A percentile compares a stretch with the other conserved stretches of the same genome.
Evolutionary conservation across 2,888 invertebrate species (phyloP).

Genomic region (Melanargia galathea): DNA sequence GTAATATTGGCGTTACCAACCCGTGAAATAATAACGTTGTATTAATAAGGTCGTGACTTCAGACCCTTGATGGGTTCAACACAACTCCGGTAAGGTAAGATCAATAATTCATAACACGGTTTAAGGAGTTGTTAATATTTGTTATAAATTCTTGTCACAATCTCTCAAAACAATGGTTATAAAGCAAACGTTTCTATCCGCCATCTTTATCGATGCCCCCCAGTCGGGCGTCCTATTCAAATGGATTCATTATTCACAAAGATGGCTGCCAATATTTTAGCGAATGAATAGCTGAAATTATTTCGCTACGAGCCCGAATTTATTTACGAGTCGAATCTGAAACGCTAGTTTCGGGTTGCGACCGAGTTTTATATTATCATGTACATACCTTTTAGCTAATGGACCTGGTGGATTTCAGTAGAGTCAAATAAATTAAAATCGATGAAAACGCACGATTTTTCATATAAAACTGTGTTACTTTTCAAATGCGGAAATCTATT

Average conservation of each 20-base stretch:
- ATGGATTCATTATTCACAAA: conserved; percentile 69
- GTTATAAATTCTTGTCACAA: background rate
- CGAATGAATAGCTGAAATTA: conserved; percentile 68
- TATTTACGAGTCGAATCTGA: conserved; percentile 40
- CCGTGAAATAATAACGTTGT: conserved; percentile 1
- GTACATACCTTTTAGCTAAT: background rate
- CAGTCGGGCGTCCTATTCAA: conserved; percentile 53
- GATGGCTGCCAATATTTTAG: conserved; percentile 65
- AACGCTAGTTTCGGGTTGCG: conserved; percentile 6
- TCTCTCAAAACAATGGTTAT: conserved; percentile 6
- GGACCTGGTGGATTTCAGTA: background rate
- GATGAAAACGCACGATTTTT: background rate
- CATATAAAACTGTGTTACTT: no score
- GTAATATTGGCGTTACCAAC: background rate
- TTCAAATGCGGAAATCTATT: no score
- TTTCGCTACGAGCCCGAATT: conserved; percentile 58
- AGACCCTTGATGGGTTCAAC: background rate
- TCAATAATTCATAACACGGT: background rate
- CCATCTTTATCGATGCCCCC: conserved; percentile 26
- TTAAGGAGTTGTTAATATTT: background rate
- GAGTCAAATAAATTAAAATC: background rate
- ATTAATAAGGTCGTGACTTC: background rate
- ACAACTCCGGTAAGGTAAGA: background rate
- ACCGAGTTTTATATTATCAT: background rate
- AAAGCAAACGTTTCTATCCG: conserved; percentile 20